A percentile compares a stretch with the other conserved stretches of the same genome.
Conservation (phyloP, 37 sponge, comb jelly and placozoan genomes). For the Aphrocallistes beatrix region DNA sequence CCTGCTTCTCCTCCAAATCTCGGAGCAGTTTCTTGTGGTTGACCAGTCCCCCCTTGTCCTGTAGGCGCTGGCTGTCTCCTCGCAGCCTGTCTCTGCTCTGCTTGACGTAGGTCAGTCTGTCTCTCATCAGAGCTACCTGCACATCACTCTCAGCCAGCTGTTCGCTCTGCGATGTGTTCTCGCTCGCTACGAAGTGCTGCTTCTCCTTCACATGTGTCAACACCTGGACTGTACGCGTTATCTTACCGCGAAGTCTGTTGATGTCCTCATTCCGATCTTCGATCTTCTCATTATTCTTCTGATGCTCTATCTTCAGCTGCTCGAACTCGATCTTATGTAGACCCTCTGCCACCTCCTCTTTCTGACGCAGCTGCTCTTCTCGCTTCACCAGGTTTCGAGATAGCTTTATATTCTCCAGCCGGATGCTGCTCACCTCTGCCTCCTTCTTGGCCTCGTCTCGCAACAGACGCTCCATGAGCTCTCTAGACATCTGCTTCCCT, state of each 20-base stretch:
- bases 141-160: constrained; percentile 40
- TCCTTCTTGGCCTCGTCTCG: constrained; percentile 61
- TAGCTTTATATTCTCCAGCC: constrained; percentile 85
- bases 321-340: constrained; percentile 98
- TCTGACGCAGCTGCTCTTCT: constrained; percentile 68
- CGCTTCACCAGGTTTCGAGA: constrained; percentile 59
- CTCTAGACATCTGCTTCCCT: constrained; percentile 40
- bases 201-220: constrained; percentile 96
- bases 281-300: constrained; percentile 90
- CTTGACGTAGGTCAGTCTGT: constrained; percentile 70
- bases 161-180: constrained; percentile 37
- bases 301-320: constrained; percentile 94
- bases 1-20: constrained; percentile 75
- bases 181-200: constrained; percentile 82
- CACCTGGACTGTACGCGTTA: constrained; percentile 87
- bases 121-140: constrained; percentile 54
- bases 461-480: constrained; percentile 53
- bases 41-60: constrained; percentile 80
- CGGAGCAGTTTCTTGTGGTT: constrained; percentile 69
- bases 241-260: constrained; percentile 72
- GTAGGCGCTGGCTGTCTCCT: constrained; percentile 53
- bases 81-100: constrained; percentile 77
- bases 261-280: constrained; percentile 97
- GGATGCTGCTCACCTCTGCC: constrained; percentile 48
- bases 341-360: constrained; percentile 92